A percentile compares a stretch with the other conserved stretches of the same genome.
These are phyloP conservation scores for Oceanodroma tethys DNA, from an alignment of 2,113 vertebrate species.

Conservation along the genomic window DNA sequence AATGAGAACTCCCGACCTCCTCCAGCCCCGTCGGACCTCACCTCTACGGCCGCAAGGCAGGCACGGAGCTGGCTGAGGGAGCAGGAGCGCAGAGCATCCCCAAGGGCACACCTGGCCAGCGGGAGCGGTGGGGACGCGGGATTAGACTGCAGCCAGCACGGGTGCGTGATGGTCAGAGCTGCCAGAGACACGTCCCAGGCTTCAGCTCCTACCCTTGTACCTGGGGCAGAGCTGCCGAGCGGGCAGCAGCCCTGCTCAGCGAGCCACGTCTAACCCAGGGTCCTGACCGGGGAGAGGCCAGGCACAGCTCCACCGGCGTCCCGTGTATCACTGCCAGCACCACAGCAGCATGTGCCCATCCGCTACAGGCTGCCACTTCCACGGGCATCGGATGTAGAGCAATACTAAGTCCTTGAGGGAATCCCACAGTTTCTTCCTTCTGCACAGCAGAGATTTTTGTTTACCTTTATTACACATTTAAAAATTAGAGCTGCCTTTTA, in stretches of 20 bases:
- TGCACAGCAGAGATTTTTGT: neutral
- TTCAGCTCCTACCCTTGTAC: neutral
- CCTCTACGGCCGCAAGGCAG: fast-evolving
- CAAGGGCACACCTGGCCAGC: neutral
- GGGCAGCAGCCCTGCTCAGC: neutral
- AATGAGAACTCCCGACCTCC: neutral
- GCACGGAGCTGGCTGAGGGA: neutral
- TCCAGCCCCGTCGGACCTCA: fast-evolving
- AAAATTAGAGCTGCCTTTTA: neutral
- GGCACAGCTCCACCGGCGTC: neutral
- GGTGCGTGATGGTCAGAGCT: neutral
- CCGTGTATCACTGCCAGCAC: fast-evolving
- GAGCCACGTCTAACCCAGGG: too few relatives aligned
- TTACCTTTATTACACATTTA: neutral
- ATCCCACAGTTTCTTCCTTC: neutral
- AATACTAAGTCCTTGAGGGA: neutral
- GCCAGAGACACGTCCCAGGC: neutral
- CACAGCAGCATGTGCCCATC: fast-evolving
- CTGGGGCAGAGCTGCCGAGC: neutral
- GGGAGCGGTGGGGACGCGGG: neutral
- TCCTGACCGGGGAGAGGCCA: neutral
- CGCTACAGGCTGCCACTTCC: neutral
- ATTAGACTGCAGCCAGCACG: neutral
- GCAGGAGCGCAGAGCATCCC: neutral
- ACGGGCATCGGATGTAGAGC: fast-evolving